Evolutionary conservation across 2,888 invertebrate species (phyloP), one percentile per base, ranked within the genome.

Genomic region (Coleophora deauratella): DNA sequence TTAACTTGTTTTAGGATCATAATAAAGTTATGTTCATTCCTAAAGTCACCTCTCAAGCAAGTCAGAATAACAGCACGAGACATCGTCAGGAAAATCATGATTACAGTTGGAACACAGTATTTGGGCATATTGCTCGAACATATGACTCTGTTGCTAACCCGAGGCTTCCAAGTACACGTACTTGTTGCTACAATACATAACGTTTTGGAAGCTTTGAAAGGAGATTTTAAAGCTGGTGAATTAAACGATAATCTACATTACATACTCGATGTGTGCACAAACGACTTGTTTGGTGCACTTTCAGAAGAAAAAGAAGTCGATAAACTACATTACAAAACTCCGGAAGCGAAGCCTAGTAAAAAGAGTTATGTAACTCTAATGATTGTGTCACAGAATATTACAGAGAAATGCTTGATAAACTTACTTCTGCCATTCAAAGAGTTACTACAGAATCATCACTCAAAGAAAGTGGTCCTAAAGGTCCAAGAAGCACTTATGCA

Each of bases 111-210:
- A 0, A 90, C 96, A 0, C 77, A 88, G 11, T 96, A 96, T 72
- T 84, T 99, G 46, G 88, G 90, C 7, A 85, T 91, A 55, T 75
- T 98, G 14, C 72, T 98, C 9, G 90, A 90, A 45, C 96, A 97
- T 72, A 89, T 99, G 68, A 91, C 91, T 30, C 81, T 92, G 3
- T 76, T 95, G 13, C 82, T 99, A 40, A 94, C 91, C 0, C 89
- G 92, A 63, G 99, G 99, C 9, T 99, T 94, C 67, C 97, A 98
- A 87, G 91, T 96, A 1, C 98, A 99, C 61, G 98, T 99, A 0
- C 80, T 99, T 40, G 93, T 94, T 2, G 96, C 91, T 46, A 97
- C 98, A 0, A 88, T 96, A 13, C 95, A 98, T 64, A 89, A 92
- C 0, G 89, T 99, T 3, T 75, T 99, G 38, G 90, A 90, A 42